Evolutionary conservation across 2,113 vertebrate genomes (phyloP).

Genomic region (Penelope pileata): DNA sequence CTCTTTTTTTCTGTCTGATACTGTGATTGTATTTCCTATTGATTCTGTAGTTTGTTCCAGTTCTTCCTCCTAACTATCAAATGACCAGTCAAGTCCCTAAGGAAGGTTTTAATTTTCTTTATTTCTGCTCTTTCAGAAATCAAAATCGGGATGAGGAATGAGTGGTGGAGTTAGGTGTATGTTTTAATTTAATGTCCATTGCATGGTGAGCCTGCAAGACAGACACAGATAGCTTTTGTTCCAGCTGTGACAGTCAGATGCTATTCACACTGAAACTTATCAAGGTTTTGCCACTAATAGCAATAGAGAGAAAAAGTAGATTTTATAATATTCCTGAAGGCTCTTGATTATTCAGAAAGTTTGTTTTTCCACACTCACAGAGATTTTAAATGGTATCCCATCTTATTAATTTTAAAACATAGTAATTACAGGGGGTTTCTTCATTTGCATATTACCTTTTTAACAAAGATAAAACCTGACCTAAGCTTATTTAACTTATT

Average conservation of each 20-base stretch:
- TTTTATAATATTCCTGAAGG: background rate
- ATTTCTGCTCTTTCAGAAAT: background rate
- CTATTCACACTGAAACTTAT: background rate
- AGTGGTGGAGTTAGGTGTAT: background rate
- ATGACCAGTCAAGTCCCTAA: background rate
- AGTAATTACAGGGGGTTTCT: accelerated
- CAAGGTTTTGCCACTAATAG: background rate
- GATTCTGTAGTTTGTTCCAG: background rate
- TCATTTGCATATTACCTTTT: background rate
- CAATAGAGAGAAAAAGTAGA: accelerated
- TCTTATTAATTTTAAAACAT: background rate
- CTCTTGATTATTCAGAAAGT: background rate
- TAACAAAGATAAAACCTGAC: background rate
- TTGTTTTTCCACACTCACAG: background rate
- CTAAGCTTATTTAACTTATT: background rate
- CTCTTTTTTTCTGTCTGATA: background rate
- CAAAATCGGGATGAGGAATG: background rate
- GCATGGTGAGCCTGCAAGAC: background rate
- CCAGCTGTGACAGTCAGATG: background rate
- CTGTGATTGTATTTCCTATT: background rate
- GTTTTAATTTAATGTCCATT: accelerated
- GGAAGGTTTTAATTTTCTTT: background rate
- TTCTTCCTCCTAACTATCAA: background rate
- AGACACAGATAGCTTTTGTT: background rate
- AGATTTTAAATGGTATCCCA: background rate